Base-by-base conservation (phyloP, 2,113 vertebrate species). In the Odontophorus gujanensis region DNA sequence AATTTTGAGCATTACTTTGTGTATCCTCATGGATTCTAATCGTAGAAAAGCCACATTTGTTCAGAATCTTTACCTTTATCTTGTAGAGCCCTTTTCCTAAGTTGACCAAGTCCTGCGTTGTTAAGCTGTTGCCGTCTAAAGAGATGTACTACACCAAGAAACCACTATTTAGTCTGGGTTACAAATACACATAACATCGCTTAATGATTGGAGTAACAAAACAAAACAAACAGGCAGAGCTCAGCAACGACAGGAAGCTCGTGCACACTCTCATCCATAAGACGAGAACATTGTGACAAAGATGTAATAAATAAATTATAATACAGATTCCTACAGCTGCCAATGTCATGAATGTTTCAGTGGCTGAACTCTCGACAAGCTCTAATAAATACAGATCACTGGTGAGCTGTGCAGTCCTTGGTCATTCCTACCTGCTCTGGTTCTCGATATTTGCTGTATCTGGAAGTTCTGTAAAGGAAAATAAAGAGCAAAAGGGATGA, bases 51-150 rank as follows among this genome's bases (percentile, higher is more conserved):
- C 18, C 1, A 1, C 0, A 1, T 72, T 77, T 68, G 36, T 81
- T 87, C 65, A 81, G 55, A 66, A 93, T 92, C 68, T 84, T 96
- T 98, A 99, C 99, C 98, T 99, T 99, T 97, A 99, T 99, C 97
- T 99, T 99, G 98, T 98, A 99, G 82, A 91, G 97, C 40, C 99
- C 98, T 93, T 97, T 98, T 94, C 99, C 99, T 95, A 99, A 97
- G 93, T 97, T 98, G 81, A 99, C 98, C 96, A 99, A 98, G 91
- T 99, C 98, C 68, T 98, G 98, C 1, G 99, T 98, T 71, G 98
- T 98, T 95, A 99, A 97, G 93, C 97, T 98, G 96, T 98, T 98
- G 67, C 99, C 99, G 90, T 99, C 99, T 95, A 99, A 96, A 89
- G 62, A 96, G 81, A 99, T 98, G 91, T 97, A 98, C 99, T 99